A percentile compares a stretch with the other conserved stretches of the same genome.
Evolutionary conservation across 2,888 invertebrate genomes (phyloP).

Genomic region (Agonopterix alstromeriana): DNA sequence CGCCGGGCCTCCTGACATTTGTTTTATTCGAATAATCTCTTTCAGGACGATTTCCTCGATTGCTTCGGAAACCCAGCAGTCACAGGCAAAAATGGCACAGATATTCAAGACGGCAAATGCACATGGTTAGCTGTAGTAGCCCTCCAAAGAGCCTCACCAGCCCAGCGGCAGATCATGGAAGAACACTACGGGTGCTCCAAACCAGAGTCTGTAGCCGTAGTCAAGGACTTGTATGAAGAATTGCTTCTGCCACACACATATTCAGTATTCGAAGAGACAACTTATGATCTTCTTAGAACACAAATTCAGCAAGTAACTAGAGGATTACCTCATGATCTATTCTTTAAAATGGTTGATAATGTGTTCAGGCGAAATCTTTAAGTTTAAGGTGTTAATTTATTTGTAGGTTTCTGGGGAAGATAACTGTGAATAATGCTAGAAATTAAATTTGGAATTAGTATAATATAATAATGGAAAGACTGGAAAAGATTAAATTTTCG

Average conservation of each 20-base stretch:
- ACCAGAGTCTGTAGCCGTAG: constrained; percentile 78
- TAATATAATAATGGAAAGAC: too few species aligned
- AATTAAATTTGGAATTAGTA: too few species aligned
- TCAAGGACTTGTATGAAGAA: constrained; percentile 87
- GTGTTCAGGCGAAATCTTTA: constrained; percentile 85
- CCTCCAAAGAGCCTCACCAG: constrained; percentile 83
- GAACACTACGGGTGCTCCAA: constrained; percentile 86
- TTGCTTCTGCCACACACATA: constrained; percentile 86
- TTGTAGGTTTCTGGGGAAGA: neutral
- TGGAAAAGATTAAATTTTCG: too few species aligned
- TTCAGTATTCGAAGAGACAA: constrained; percentile 88
- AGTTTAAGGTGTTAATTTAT: constrained; percentile 13
- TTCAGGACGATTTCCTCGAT: constrained; percentile 91
- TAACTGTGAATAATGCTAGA: too few species aligned
- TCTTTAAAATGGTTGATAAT: constrained; percentile 88
- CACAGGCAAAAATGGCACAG: constrained; percentile 93
- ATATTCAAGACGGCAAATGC: constrained; percentile 97
- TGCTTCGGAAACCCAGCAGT: constrained; percentile 91
- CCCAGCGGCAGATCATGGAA: constrained; percentile 83
- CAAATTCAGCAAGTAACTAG: constrained; percentile 91
- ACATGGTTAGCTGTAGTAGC: constrained; percentile 96
- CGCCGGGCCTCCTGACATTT: too few species aligned
- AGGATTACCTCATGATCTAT: constrained; percentile 87
- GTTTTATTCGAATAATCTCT: constrained; percentile 9
- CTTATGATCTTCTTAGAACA: constrained; percentile 86